These are phyloP conservation scores for Agonopterix heracliana DNA, from an alignment of 2,888 invertebrate genomes.

Conservation along the genomic window DNA sequence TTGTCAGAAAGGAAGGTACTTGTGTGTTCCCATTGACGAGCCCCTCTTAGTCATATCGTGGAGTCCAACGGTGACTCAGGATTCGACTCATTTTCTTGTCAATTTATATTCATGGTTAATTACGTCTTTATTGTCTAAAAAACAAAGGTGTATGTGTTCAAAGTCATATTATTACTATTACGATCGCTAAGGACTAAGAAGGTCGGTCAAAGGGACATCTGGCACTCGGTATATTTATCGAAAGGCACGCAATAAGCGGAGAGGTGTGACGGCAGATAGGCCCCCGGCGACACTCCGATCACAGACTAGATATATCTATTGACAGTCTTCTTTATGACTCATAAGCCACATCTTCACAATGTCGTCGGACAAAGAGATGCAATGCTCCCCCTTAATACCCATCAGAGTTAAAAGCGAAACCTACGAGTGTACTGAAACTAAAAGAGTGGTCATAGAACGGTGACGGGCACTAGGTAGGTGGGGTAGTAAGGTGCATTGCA, in stretches of 20 bases:
- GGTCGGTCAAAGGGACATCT: conserved; percentile 37
- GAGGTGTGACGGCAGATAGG: conserved; percentile 67
- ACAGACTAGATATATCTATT: conserved; percentile 73
- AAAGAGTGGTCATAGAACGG: background rate
- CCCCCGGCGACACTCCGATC: conserved; percentile 74
- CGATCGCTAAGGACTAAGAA: conserved; percentile 23
- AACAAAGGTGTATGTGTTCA: background rate
- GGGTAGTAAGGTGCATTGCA: background rate
- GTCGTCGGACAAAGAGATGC: conserved; percentile 38
- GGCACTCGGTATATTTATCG: conserved; percentile 63
- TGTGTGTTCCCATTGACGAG: conserved; percentile 46
- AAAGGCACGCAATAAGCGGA: conserved; percentile 75
- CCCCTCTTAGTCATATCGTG: conserved; percentile 40
- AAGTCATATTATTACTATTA: background rate
- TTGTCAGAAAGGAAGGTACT: conserved; percentile 73
- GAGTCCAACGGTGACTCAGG: conserved; percentile 14
- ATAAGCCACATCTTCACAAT: conserved; percentile 54
- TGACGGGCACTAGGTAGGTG: background rate
- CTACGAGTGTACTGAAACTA: too few relatives aligned
- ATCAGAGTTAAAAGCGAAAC: background rate
- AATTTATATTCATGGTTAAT: background rate
- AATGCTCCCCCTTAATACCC: conserved; percentile 17
- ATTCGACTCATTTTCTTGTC: background rate
- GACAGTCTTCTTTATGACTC: conserved; percentile 62
- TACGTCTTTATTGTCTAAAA: background rate